Base-by-base conservation (phyloP, 2,113 vertebrate genomes). In the Ailuropoda melanoleuca region DNA sequence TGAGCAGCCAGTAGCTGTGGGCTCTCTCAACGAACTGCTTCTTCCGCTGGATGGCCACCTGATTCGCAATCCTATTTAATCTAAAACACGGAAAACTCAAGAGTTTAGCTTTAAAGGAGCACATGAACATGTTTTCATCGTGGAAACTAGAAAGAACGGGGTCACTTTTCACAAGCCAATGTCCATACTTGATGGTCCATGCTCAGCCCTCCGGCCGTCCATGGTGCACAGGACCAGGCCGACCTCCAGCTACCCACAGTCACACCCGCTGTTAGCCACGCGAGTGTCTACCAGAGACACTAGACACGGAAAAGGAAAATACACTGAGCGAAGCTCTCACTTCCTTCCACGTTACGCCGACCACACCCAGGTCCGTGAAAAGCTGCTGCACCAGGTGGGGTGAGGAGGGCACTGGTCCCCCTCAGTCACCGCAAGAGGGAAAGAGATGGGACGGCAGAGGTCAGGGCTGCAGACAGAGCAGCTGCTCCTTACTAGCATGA, bases 11-110 rank as follows among this genome's bases (percentile, higher is more conserved):
- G 98, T 99, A 99, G 99, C 99, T 99, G 96, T 99, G 99, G 10
- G 99, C 99, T 89, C 99, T 99, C 98, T 99, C 99, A 80, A 99
- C 99, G 97, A 99, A 99, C 31, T 99, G 99, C 98, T 99, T 99
- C 99, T 99, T 99, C 98, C 99, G 99, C 98, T 99, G 99, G 96
- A 99, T 98, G 89, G 99, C 99, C 98, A 99, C 99, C 99, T 99
- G 99, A 98, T 99, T 99, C 95, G 99, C 98, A 97, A 99, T 99
- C 98, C 99, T 99, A 98, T 99, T 99, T 98, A 99, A 99, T 98
- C 99, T 99, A 96, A 95, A 99, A 99, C 80, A 98, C 0, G 92
- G 98, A 98, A 97, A 97, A 98, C 96, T 97, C 85, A 98, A 98
- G 72, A 98, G 97, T 97, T 98, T 96, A 98, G 98, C 98, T 98